phyloP scores from a whole-genome alignment of 2,888 invertebrate species.

The Barypeithes pellucidus region DNA sequence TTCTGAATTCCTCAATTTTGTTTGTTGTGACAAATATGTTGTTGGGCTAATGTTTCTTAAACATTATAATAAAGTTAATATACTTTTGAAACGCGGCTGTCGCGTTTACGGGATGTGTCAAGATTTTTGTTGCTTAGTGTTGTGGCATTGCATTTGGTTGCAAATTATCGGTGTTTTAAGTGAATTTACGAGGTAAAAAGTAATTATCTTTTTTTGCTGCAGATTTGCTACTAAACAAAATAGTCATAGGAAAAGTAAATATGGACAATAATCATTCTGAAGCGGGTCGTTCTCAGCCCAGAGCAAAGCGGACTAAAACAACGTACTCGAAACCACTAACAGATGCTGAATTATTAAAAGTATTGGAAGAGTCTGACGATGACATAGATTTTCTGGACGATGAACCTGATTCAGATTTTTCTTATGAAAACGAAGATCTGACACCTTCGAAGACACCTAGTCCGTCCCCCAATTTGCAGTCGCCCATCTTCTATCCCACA shows the following conservation, averaged over 20 bases:
- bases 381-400: neutral
- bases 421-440: too few species aligned
- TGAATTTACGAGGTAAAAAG: neutral
- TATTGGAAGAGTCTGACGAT: neutral
- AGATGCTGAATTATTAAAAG: conserved; percentile 3
- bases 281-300: conserved; percentile 3
- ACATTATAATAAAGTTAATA: neutral
- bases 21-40: too few species aligned
- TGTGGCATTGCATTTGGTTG: neutral
- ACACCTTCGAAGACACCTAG: too few species aligned
- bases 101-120: too few species aligned
- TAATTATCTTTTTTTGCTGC: neutral
- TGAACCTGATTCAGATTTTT: too few species aligned
- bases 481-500: too few species aligned
- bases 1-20: too few species aligned
- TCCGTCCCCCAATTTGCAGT: too few species aligned
- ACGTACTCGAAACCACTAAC: neutral
- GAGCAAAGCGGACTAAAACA: neutral
- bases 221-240: too few species aligned
- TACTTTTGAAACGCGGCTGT: neutral
- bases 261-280: neutral
- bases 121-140: neutral
- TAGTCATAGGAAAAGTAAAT: neutral
- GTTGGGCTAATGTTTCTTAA: too few species aligned
- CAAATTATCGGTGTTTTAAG: neutral